A percentile compares a stretch with the other conserved stretches of the same genome.
Evolutionary conservation across 2,888 invertebrate genomes (phyloP).

Genomic region (Siphonodentalium dalli): DNA sequence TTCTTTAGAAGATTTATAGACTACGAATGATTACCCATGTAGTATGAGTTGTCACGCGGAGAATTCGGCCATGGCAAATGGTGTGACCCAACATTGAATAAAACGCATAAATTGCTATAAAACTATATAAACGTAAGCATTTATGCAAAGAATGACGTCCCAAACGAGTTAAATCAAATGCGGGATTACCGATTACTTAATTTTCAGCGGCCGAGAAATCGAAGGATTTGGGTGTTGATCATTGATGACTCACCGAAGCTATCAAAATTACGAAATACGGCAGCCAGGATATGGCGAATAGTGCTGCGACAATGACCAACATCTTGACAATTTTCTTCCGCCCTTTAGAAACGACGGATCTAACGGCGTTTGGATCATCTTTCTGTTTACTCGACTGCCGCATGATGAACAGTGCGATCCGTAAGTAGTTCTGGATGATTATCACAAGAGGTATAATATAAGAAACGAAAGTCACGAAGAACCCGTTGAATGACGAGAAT

Average conservation of each 20-base stretch:
- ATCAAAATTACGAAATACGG: slow-evolving; percentile 41
- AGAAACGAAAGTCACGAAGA: slow-evolving; percentile 30
- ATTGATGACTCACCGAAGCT: slow-evolving; percentile 34
- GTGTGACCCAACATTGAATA: neutral
- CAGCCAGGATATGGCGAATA: slow-evolving; percentile 44
- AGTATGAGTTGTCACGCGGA: no score
- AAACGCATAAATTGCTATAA: neutral
- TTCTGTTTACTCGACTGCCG: slow-evolving; percentile 8
- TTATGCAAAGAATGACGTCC: neutral
- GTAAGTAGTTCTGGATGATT: slow-evolving; percentile 29
- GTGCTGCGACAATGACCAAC: slow-evolving; percentile 36
- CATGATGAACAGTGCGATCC: slow-evolving; percentile 21
- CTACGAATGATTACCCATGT: no score
- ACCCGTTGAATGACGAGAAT: slow-evolving; percentile 29
- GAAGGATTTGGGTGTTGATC: no score
- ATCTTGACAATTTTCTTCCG: slow-evolving; percentile 39
- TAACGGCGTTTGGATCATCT: neutral
- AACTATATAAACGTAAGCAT: neutral
- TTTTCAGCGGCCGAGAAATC: no score
- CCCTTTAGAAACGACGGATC: slow-evolving; percentile 15
- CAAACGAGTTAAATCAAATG: no score
- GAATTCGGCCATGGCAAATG: no score
- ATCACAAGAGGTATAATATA: slow-evolving; percentile 37
- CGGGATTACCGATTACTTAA: no score
- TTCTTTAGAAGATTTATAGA: no score